Base-by-base conservation (phyloP, 2,888 invertebrate species). In the Linyphia triangularis region DNA sequence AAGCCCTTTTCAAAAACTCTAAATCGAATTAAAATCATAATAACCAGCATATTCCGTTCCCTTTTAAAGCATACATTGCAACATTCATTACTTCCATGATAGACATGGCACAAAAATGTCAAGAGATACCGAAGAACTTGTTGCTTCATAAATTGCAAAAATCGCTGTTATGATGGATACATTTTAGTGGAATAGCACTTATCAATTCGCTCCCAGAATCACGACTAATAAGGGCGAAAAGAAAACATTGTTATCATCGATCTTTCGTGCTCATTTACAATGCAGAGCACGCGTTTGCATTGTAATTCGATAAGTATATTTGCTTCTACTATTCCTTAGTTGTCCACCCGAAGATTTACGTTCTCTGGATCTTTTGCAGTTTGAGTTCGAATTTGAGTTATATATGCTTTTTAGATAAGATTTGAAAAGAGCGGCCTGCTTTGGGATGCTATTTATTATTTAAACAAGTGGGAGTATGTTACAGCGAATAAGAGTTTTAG, bases 261-360 rank as follows among this genome's bases (percentile, higher is more conserved):
- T 51, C 13, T 51, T n/a, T 51, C n/a, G n/a, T 51, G 16, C n/a
- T 16, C 51, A 51, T 51, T n/a, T 51, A 6, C n/a, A n/a, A 51
- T 51, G 51, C 51, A 51, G n/a, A n/a, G n/a, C 51, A 51, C 51
- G 51, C 51, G 51, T 51, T n/a, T 51, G n/a, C 51, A 51, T 51
- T 51, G 43, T 43, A 43, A 43, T 2, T 9, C 16, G 51, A 51
- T 51, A 51, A 51, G 33, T 33, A 33, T 33, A 33, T 33, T 16
- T n/a, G 16, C n/a, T 51, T 16, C 13, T n/a, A n/a, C n/a, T 33
- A 51, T 51, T 51, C 51, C 51, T 51, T 51, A 0, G n/a, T 16
- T 33, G 33, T 33, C 33, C 33, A 9, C 13, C 51, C 16, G 51
- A 51, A 51, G 51, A 51, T 51, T 51, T 51, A 51, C 51, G 51